Evolutionary conservation across 1,140 invertebrate genomes (phyloP).

Genomic region (Chironomus striatipennis): DNA sequence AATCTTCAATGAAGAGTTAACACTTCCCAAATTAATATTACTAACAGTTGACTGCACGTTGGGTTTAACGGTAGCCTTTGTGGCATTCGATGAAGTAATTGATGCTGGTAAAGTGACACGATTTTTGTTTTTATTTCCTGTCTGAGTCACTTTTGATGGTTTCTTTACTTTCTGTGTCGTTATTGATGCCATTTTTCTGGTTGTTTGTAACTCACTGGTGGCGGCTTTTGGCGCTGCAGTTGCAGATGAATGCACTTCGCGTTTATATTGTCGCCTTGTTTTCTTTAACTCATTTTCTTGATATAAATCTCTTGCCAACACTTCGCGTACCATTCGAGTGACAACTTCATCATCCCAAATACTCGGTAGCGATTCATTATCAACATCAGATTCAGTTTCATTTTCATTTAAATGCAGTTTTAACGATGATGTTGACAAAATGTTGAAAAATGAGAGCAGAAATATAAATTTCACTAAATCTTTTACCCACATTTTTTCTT

Average conservation of each 20-base stretch:
- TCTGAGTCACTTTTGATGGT: neutral
- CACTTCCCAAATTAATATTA: neutral
- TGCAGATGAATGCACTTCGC: neutral
- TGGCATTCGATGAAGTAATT: neutral
- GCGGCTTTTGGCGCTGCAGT: neutral
- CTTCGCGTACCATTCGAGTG: neutral
- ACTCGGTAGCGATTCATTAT: neutral
- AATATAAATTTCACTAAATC: slow-evolving; percentile 12
- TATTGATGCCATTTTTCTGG: neutral
- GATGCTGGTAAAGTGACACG: neutral
- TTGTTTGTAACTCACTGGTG: neutral
- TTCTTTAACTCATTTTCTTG: neutral
- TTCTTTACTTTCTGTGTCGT: slow-evolving; percentile 6
- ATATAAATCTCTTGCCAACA: neutral
- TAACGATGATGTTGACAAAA: slow-evolving; percentile 10
- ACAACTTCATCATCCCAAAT: slow-evolving; percentile 16
- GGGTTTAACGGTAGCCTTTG: slow-evolving; percentile 14
- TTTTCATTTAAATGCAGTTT: neutral
- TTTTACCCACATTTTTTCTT: slow-evolving; percentile 19
- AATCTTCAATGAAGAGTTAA: neutral
- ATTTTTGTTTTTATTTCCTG: slow-evolving; percentile 6
- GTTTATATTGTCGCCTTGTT: neutral
- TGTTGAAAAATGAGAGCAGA: neutral
- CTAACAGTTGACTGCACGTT: neutral
- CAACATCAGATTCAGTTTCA: neutral